phyloP scores from a whole-genome alignment of 2,888 invertebrate species.

The Quadroppia sp. region DNA sequence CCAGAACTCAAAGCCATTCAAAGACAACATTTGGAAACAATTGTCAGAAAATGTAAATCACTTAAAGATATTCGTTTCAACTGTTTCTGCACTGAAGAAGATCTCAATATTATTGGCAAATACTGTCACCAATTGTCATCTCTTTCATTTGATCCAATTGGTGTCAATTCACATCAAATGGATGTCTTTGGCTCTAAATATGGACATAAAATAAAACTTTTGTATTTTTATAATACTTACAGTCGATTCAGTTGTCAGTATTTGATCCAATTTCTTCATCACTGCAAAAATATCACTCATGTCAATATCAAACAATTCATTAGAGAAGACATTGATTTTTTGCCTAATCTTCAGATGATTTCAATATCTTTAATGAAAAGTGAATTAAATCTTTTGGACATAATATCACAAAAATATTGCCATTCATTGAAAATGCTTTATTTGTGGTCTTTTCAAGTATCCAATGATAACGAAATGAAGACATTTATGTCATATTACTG shows the following conservation, averaged over 20 bases:
- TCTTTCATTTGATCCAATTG: neutral
- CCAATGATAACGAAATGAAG: neutral
- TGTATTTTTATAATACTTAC: neutral
- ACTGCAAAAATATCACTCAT: neutral
- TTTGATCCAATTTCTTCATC: neutral
- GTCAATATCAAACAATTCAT: no score
- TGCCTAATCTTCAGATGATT: no score
- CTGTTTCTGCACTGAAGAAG: conserved; percentile 6
- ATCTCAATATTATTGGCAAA: neutral
- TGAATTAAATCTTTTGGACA: no score
- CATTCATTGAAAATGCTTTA: no score
- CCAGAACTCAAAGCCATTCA: neutral
- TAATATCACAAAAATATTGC: no score
- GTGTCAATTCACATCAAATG: neutral
- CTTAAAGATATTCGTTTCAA: neutral
- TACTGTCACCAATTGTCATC: neutral
- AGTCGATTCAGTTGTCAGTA: neutral
- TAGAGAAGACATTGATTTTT: no score
- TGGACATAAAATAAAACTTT: neutral
- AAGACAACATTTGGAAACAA: neutral
- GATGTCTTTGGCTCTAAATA: neutral
- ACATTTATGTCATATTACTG: neutral
- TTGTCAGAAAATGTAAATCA: neutral
- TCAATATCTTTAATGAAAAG: no score
- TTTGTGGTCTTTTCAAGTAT: neutral